Percentiles rank a stretch among this genome's conserved stretches.
phyloP scores from a whole-genome alignment of 2,797 vertebrate genomes.

The Manis pentadactyla region DNA sequence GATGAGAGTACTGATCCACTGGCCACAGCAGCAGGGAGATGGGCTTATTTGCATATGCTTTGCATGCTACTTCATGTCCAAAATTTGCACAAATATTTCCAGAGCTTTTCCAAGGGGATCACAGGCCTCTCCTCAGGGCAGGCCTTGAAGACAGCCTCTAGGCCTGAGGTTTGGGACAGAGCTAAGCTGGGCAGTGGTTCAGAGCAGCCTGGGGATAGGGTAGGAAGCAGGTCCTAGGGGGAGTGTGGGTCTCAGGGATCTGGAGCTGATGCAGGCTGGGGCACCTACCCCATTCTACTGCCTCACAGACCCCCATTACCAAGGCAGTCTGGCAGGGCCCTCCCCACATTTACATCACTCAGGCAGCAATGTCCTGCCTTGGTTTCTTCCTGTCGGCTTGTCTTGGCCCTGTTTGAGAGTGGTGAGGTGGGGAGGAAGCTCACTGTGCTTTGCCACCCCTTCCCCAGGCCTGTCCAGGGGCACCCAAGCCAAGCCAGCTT shows the following conservation, averaged over 20 bases:
- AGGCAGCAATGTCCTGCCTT: neutral
- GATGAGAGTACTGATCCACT: neutral
- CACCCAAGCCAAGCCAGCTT: neutral
- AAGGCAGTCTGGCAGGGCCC: neutral
- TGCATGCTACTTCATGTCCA: neutral
- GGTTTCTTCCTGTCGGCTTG: neutral
- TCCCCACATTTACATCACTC: neutral
- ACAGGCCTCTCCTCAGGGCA: neutral
- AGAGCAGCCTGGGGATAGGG: neutral
- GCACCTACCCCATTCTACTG: neutral
- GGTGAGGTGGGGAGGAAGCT: neutral
- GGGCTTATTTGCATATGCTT: neutral
- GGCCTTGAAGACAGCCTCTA: neutral
- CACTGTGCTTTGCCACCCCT: neutral
- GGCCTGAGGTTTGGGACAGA: neutral
- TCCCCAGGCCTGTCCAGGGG: neutral
- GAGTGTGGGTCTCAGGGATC: neutral
- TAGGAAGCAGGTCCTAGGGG: no score
- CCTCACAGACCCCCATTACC: neutral
- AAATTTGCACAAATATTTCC: neutral
- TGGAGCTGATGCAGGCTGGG: neutral
- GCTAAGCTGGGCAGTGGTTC: neutral
- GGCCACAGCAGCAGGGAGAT: neutral
- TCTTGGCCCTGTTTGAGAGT: neutral
- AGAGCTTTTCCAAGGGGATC: neutral